Percentiles rank a stretch among this genome's conserved stretches.
Evolutionary conservation across 92 coral and sea anemone genomes (phyloP).

Genomic region (Epizoanthus ramosus): DNA sequence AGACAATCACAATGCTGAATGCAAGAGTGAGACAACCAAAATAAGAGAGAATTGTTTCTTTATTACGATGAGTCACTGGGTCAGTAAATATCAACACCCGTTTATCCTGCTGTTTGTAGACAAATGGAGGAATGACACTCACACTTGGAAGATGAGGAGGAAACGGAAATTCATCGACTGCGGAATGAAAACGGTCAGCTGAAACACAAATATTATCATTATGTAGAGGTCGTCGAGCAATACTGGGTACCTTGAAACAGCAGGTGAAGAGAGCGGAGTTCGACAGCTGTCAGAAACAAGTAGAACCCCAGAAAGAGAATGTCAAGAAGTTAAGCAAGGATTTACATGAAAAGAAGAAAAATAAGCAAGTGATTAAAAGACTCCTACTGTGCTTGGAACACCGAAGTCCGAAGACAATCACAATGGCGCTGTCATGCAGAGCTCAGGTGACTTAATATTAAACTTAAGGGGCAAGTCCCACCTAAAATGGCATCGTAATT

Average conservation of each 20-base stretch:
- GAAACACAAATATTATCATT: too few relatives aligned
- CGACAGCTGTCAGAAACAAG: constrained; percentile 82
- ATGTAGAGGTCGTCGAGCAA: constrained; percentile 50
- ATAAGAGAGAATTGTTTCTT: background rate
- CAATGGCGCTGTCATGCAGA: background rate
- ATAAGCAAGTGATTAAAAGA: constrained; percentile 46
- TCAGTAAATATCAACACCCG: constrained; percentile 21
- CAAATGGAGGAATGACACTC: constrained; percentile 46
- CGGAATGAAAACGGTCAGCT: constrained; percentile 19
- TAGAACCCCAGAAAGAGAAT: constrained; percentile 73
- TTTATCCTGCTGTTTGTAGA: constrained; percentile 43
- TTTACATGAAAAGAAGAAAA: constrained; percentile 75
- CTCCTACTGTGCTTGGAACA: constrained; percentile 10
- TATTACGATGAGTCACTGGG: constrained; percentile 17
- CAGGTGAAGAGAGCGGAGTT: constrained; percentile 85
- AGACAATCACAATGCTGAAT: too few relatives aligned
- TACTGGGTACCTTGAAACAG: constrained; percentile 63
- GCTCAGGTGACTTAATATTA: constrained; percentile 15
- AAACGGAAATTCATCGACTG: constrained; percentile 14
- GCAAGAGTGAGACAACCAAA: too few relatives aligned
- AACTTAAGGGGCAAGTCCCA: too few relatives aligned
- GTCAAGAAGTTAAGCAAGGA: constrained; percentile 78
- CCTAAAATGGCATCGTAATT: too few relatives aligned
- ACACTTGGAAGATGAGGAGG: constrained; percentile 46
- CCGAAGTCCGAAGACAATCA: too few relatives aligned